Conservation (phyloP, 1,140 invertebrate species). For the Drosophila teissieri region DNA sequence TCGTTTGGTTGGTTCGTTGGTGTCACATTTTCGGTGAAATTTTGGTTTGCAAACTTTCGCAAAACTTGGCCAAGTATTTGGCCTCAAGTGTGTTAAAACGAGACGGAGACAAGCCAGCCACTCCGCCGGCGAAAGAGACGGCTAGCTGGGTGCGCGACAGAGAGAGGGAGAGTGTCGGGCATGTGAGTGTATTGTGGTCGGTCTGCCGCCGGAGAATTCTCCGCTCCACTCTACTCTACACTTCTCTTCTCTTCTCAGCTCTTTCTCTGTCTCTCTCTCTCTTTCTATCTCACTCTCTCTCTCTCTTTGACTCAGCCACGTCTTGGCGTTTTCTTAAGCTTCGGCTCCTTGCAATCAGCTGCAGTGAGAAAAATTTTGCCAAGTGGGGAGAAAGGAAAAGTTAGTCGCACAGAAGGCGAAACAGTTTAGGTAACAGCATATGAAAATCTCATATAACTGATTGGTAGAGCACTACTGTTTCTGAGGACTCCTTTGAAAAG, state of each 20-base stretch:
- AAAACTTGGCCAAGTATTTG: slow-evolving; percentile 83
- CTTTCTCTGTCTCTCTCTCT: slow-evolving; percentile 12
- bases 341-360: neutral
- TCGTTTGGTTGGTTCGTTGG: slow-evolving; percentile 80
- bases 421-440: too few relatives aligned
- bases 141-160: slow-evolving; percentile 13
- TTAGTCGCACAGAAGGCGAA: too few relatives aligned
- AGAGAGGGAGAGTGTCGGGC: slow-evolving; percentile 44
- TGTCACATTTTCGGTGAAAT: slow-evolving; percentile 83
- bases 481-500: too few relatives aligned
- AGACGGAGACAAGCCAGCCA: slow-evolving; percentile 38
- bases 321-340: slow-evolving; percentile 35
- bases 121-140: slow-evolving; percentile 19
- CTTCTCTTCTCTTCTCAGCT: slow-evolving; percentile 16
- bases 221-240: slow-evolving; percentile 29
- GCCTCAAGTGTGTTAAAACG: slow-evolving; percentile 68
- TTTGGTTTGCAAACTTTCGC: slow-evolving; percentile 82
- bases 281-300: slow-evolving; percentile 7
- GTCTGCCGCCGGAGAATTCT: slow-evolving; percentile 60
- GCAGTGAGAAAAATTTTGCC: neutral
- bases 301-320: slow-evolving; percentile 14
- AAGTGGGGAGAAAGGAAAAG: too few relatives aligned
- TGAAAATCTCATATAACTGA: too few relatives aligned
- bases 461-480: too few relatives aligned
- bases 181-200: slow-evolving; percentile 52